Evolutionary conservation across 2,797 vertebrate species (phyloP), one percentile per base, ranked within the genome.

Genomic region (Oreochromis grahami): DNA sequence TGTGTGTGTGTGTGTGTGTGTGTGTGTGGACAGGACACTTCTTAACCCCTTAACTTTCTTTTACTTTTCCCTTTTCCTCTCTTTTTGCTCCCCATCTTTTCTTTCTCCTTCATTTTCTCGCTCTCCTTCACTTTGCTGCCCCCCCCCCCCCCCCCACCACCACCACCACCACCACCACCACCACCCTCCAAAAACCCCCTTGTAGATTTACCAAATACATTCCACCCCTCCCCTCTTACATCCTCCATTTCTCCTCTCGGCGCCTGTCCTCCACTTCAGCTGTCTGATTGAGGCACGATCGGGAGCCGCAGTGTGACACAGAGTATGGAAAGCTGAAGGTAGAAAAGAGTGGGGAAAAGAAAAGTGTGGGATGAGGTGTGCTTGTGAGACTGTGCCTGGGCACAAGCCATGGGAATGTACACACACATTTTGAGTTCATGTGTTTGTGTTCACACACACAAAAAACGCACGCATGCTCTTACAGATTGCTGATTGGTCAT

Each of bases 401-500:
- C 43, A 29, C 68, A 72, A 45, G 68, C 19, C 19, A 63, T 0
- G 60, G 34, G 34, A 38, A 21, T 79, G 65, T 83, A 78, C 58
- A 80, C 52, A 76, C 51, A 1, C 15, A 11, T 76, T 65, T 7
- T 45, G 48, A 3, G 24, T 15, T 36, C 43, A 13, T 76, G 76
- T 1, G 19, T 34, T 70, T 70, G 65, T 9, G 3, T 21, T 60
- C 50, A 21, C 76, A 80, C 60, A 82, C 60, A 14, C 58, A 34
- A n/a, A n/a, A 63, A 17, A 0, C 1, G 2, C 32, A 63, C 2
- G 17, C 32, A 5, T 1, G 10, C 78, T 63, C 45, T 26, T 41
- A 77, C 84, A 79, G 36, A 92, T 83, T 90, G 87, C 85, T 87
- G 85, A 81, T 76, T 81, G 77, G 80, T 91, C 88, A 91, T 85